Conservation (phyloP, 2,888 invertebrate species). For the Melieria picta region DNA sequence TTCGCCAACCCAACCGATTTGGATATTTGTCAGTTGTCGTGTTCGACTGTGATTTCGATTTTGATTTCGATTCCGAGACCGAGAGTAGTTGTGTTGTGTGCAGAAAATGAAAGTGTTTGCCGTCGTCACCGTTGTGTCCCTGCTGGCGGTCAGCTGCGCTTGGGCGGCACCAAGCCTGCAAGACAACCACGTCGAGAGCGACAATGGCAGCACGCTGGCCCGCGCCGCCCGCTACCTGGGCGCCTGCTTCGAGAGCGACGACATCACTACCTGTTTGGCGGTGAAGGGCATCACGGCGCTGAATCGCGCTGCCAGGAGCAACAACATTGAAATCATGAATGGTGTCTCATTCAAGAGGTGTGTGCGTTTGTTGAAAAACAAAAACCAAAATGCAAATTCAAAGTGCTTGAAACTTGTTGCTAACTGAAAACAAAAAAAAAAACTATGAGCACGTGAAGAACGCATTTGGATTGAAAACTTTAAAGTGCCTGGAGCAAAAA, state of each 20-base stretch:
- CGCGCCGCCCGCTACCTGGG: conserved; percentile 64
- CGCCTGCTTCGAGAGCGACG: conserved; percentile 66
- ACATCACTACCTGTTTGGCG: conserved; percentile 70
- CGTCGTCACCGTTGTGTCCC: conserved; percentile 51
- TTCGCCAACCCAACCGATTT: conserved; percentile 1
- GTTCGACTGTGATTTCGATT: conserved; percentile 19
- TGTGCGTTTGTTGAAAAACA: conserved; percentile 42
- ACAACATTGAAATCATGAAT: conserved; percentile 69
- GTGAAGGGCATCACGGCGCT: conserved; percentile 70
- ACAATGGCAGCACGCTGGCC: conserved; percentile 59
- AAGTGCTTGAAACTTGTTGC: conserved; percentile 8
- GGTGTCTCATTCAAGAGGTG: conserved; percentile 71
- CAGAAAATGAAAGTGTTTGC: conserved; percentile 63
- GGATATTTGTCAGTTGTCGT: conserved; percentile 10
- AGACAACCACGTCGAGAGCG: conserved; percentile 67
- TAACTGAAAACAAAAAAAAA: conserved; percentile 2
- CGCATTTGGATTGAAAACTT: not conserved
- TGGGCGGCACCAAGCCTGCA: conserved; percentile 62
- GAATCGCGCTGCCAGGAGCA: conserved; percentile 69
- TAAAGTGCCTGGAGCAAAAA: too few species aligned
- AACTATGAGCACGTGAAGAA: not conserved
- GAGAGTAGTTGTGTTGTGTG: conserved; percentile 14
- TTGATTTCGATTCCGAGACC: conserved; percentile 14
- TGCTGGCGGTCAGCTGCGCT: conserved; percentile 55
- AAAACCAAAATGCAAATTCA: not conserved